A percentile compares a stretch with the other conserved stretches of the same genome.
phyloP scores from a whole-genome alignment of 2,888 invertebrate genomes.

The Hesperia comma region DNA sequence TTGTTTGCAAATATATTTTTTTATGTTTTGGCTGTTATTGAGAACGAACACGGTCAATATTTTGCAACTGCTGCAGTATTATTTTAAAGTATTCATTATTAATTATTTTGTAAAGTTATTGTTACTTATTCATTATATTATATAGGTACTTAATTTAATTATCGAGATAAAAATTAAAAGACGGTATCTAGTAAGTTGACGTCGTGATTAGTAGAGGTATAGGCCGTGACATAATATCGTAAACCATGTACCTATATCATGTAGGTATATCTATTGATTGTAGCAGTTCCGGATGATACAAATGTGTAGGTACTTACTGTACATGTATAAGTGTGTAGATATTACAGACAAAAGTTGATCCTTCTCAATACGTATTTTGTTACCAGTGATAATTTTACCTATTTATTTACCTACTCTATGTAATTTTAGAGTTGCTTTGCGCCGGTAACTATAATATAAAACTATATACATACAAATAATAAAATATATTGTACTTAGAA shows the following conservation, averaged over 20 bases:
- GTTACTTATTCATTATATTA: neutral
- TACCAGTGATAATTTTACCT: neutral
- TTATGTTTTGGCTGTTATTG: slow-evolving; percentile 17
- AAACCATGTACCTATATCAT: too few relatives aligned
- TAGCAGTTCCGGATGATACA: neutral
- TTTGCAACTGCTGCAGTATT: slow-evolving; percentile 35
- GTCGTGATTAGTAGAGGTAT: neutral
- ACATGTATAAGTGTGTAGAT: neutral
- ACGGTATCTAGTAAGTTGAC: neutral
- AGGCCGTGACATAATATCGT: neutral
- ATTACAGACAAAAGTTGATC: neutral
- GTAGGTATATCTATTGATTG: neutral
- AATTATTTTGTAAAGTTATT: slow-evolving; percentile 8
- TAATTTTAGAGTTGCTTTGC: neutral
- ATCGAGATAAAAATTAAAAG: neutral
- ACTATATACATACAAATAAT: too few relatives aligned
- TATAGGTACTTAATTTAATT: slow-evolving; percentile 4
- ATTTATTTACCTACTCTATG: neutral
- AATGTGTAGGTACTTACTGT: neutral
- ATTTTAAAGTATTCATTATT: slow-evolving; percentile 25
- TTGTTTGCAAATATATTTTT: slow-evolving; percentile 23
- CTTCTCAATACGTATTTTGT: slow-evolving; percentile 1
- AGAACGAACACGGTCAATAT: slow-evolving; percentile 30
- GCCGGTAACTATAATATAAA: neutral
- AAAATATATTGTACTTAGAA: slow-evolving; percentile 2